Evolutionary conservation across 2,113 vertebrate species (phyloP), one percentile per base, ranked within the genome.

Genomic region (Pogonocichla stellata): DNA sequence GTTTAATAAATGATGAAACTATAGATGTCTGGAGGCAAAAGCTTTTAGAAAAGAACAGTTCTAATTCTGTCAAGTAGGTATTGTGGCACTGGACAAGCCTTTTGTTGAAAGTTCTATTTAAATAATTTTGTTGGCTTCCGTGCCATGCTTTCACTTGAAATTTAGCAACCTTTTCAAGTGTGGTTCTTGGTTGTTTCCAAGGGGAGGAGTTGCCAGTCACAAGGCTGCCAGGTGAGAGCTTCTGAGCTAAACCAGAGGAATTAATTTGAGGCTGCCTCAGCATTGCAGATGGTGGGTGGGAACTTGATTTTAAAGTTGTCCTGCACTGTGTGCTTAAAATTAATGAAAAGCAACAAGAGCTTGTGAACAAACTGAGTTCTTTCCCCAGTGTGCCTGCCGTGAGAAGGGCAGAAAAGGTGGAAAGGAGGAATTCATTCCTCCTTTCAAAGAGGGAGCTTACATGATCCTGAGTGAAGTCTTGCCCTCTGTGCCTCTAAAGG

Each of bases 11-110:
- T 96, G 98, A 98, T 88, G 99, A 99, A 88, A 98, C 98, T 80
- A 98, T 99, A 97, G 98, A 99, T 92, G 97, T 98, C 51, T 99
- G 99, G 99, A 98, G 98, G 96, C 98, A 99, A 88, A 99, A 98
- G 96, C 98, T 99, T 80, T 98, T 98, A 94, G 99, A 99, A 97
- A 98, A 92, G 96, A 98, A 98, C 95, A 99, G 98, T 85, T 98
- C 99, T 80, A 98, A 97, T 97, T 98, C 98, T 90, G 98, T 98
- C 93, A 99, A 99, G 99, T 99, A 98, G 97, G 99, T 98, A 81
- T 90, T 81, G 82, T 86, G 93, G 89, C 91, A 95, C 93, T 90
- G 90, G 92, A 91, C 79, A 89, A 80, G 86, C 86, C 92, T 75
- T 86, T 95, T 92, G 45, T 93, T 92, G 65, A 89, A 90, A 89